Percentiles rank a stretch among this genome's conserved stretches.
Evolutionary conservation across 2,888 invertebrate species (phyloP).

Genomic region (Arrhopalites spinosus): DNA sequence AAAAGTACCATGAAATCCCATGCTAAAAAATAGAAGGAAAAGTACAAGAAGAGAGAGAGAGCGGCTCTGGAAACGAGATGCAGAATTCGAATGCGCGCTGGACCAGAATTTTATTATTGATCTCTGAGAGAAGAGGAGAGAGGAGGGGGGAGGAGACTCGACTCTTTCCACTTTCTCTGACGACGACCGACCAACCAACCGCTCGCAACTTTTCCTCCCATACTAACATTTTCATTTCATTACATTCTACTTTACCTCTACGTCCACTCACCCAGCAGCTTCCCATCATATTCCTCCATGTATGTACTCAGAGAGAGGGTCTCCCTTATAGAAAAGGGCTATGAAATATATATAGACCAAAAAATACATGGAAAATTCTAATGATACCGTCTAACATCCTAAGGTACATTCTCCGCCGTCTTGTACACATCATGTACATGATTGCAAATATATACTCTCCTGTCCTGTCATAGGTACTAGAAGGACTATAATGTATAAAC

Average conservation of each 20-base stretch:
- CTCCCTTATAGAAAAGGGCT: too few species aligned
- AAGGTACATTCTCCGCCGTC: too few species aligned
- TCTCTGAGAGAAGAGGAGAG: constrained; percentile 31
- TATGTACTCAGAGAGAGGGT: too few species aligned
- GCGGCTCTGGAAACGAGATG: constrained; percentile 22
- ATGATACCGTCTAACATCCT: too few species aligned
- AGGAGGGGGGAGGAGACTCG: constrained; percentile 37
- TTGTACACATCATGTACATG: too few species aligned
- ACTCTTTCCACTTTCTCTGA: constrained; percentile 33
- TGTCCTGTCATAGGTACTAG: too few species aligned
- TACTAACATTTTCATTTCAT: constrained; percentile 42
- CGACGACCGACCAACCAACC: constrained; percentile 32
- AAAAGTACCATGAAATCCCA: too few species aligned
- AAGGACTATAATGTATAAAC: too few species aligned
- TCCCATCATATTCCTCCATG: not conserved
- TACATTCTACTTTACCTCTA: constrained; percentile 18
- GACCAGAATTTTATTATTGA: constrained; percentile 47
- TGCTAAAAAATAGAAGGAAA: not conserved
- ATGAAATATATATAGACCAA: too few species aligned
- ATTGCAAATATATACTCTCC: too few species aligned
- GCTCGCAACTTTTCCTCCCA: constrained; percentile 30
- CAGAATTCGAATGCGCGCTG: constrained; percentile 41
- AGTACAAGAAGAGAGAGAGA: not conserved
- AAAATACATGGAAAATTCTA: too few species aligned
- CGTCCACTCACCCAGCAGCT: constrained; percentile 19